Percentiles rank a stretch among this genome's conserved stretches.
Evolutionary conservation across 2,888 invertebrate species (phyloP).

Genomic region (Tanytarsus gracilentus): DNA sequence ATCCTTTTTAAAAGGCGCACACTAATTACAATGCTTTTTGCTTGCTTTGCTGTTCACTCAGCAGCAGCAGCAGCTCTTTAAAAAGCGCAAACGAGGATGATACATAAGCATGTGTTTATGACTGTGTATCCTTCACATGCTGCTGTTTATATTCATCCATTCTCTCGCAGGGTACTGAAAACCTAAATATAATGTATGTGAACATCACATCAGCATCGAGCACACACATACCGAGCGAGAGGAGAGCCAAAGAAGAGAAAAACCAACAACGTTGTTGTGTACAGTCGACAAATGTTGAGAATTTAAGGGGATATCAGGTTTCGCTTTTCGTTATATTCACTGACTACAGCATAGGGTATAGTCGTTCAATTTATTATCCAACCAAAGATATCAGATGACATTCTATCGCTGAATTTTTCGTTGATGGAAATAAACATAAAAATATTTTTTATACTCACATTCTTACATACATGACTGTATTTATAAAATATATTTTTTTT

Average conservation of each 20-base stretch:
- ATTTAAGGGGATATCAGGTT: constrained; percentile 29
- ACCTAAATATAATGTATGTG: constrained; percentile 29
- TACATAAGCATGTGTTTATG: neutral
- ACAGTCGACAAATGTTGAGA: constrained; percentile 28
- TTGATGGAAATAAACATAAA: constrained; percentile 28
- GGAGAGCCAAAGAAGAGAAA: constrained; percentile 21
- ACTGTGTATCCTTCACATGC: constrained; percentile 7
- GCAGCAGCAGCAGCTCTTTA: too few relatives aligned
- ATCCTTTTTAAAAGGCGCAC: too few relatives aligned
- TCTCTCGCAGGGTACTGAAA: constrained; percentile 17
- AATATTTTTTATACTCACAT: constrained; percentile 7
- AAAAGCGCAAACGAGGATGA: neutral
- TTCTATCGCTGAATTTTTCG: constrained; percentile 26
- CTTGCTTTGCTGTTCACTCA: too few relatives aligned
- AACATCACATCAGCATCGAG: too few relatives aligned
- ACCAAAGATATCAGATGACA: constrained; percentile 28
- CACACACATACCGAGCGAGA: too few relatives aligned
- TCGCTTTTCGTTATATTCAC: constrained; percentile 28
- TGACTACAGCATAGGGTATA: constrained; percentile 20
- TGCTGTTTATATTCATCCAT: constrained; percentile 17
- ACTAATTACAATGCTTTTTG: too few relatives aligned
- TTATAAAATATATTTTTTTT: constrained; percentile 1
- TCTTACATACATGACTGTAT: constrained; percentile 21
- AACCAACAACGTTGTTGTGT: constrained; percentile 29
- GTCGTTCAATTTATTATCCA: constrained; percentile 25